phyloP scores from a whole-genome alignment of 2,888 invertebrate species.

The Antitype chi region DNA sequence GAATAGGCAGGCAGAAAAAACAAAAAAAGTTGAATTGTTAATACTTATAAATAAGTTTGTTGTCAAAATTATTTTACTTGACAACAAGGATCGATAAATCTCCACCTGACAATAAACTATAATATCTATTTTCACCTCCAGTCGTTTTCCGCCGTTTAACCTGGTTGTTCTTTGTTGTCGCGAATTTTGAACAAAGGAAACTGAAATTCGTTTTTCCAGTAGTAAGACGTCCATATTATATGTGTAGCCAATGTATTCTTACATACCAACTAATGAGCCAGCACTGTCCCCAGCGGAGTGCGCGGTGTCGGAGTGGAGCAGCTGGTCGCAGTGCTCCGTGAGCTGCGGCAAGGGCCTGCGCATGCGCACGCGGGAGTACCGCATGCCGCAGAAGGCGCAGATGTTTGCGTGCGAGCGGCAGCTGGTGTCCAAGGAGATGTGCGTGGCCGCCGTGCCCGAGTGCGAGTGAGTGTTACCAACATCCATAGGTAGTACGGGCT shows the following conservation, averaged over 20 bases:
- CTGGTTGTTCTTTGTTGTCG: background rate
- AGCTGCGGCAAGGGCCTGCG: slow-evolving; percentile 97
- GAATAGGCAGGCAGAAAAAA: too few relatives aligned
- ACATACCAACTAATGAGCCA: background rate
- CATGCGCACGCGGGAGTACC: slow-evolving; percentile 94
- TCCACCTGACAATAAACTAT: background rate
- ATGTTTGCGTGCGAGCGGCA: slow-evolving; percentile 93
- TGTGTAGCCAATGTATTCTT: too few relatives aligned
- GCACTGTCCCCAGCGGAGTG: slow-evolving; percentile 93
- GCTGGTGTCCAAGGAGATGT: slow-evolving; percentile 97
- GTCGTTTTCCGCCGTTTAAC: background rate
- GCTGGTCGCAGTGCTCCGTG: slow-evolving; percentile 96
- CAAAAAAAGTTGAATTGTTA: too few relatives aligned
- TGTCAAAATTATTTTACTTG: background rate
- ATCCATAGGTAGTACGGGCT: too few relatives aligned
- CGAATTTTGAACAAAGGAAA: background rate
- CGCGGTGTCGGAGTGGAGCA: slow-evolving; percentile 93
- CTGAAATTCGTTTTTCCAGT: background rate
- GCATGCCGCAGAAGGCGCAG: slow-evolving; percentile 93
- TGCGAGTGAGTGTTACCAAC: slow-evolving; percentile 91
- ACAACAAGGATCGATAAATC: background rate
- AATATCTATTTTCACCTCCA: background rate
- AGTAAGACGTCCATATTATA: background rate
- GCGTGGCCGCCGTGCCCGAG: slow-evolving; percentile 94
- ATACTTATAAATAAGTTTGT: background rate